Evolutionary conservation across 92 coral and sea anemone genomes (phyloP).

Genomic region (Phenganax stokvisi): DNA sequence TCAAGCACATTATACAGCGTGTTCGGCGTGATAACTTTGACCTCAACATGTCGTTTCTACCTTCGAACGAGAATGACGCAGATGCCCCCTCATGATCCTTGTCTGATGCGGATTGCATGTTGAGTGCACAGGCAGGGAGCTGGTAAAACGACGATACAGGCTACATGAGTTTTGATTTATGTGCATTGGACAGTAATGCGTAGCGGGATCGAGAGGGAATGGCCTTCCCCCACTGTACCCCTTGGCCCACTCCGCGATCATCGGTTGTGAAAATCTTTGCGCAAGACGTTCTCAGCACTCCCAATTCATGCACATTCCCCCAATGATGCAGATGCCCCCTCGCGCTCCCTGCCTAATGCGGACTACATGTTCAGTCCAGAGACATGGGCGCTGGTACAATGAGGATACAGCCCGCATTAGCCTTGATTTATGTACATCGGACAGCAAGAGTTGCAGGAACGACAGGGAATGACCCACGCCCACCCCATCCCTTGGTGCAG

Average conservation of each 20-base stretch:
- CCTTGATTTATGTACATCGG: no score
- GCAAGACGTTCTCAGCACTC: no score
- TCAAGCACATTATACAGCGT: not conserved
- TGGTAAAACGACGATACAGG: constrained; percentile 35
- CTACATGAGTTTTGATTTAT: constrained; percentile 52
- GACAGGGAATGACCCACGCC: constrained; percentile 12
- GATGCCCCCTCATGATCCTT: constrained; percentile 44
- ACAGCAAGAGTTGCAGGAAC: constrained; percentile 41
- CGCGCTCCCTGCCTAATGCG: no score
- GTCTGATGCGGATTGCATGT: constrained; percentile 45
- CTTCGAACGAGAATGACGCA: constrained; percentile 43
- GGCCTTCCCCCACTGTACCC: no score
- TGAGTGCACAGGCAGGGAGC: constrained; percentile 37
- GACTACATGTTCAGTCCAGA: no score
- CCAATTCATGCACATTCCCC: no score
- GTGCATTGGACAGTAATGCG: constrained; percentile 53
- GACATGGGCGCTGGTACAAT: no score
- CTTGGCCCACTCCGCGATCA: no score
- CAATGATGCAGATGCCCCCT: no score
- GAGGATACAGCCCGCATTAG: no score
- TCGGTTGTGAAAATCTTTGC: no score
- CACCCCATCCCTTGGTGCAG: constrained; percentile 47
- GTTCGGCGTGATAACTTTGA: not conserved
- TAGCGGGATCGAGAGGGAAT: no score
- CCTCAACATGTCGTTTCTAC: not conserved